phyloP scores from a whole-genome alignment of 1,140 invertebrate species.

The Macrocentrus cingulum region DNA sequence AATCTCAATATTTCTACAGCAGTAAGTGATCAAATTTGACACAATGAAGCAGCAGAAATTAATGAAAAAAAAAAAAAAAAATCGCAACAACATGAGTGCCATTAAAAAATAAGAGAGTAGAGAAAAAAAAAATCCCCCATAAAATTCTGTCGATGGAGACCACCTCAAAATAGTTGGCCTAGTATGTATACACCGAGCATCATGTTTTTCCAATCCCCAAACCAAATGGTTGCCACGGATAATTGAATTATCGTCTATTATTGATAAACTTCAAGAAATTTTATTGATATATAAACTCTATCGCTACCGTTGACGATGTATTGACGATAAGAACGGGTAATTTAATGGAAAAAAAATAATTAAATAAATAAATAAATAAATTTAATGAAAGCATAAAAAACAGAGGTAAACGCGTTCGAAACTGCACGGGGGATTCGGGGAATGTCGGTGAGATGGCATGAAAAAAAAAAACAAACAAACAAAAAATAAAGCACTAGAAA shows the following conservation, averaged over 20 bases:
- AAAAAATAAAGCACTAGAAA: too few relatives aligned
- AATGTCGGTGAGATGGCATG: conserved; percentile 4
- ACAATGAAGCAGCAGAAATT: too few relatives aligned
- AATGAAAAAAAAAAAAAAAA: too few relatives aligned
- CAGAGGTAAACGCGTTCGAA: neutral
- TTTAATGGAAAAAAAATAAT: conserved; percentile 21
- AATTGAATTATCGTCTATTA: conserved; percentile 51
- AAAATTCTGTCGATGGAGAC: conserved; percentile 38
- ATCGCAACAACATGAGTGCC: too few relatives aligned
- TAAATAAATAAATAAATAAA: conserved; percentile 16
- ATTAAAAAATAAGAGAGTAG: too few relatives aligned
- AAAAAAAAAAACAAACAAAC: neutral
- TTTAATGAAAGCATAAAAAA: conserved; percentile 8
- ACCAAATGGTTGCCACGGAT: conserved; percentile 39
- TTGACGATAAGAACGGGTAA: conserved; percentile 38
- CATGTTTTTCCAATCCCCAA: conserved; percentile 48
- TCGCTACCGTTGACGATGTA: conserved; percentile 54
- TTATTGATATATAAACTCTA: conserved; percentile 56
- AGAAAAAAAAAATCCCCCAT: conserved; percentile 3
- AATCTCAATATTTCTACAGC: too few relatives aligned
- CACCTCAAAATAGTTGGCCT: conserved; percentile 54
- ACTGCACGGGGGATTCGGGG: neutral
- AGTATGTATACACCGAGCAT: conserved; percentile 51
- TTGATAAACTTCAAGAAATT: conserved; percentile 55
- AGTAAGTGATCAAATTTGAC: too few relatives aligned